These are phyloP conservation scores for Anagrus nilaparvatae DNA, from an alignment of 1,140 invertebrate species.

Conservation along the genomic window DNA sequence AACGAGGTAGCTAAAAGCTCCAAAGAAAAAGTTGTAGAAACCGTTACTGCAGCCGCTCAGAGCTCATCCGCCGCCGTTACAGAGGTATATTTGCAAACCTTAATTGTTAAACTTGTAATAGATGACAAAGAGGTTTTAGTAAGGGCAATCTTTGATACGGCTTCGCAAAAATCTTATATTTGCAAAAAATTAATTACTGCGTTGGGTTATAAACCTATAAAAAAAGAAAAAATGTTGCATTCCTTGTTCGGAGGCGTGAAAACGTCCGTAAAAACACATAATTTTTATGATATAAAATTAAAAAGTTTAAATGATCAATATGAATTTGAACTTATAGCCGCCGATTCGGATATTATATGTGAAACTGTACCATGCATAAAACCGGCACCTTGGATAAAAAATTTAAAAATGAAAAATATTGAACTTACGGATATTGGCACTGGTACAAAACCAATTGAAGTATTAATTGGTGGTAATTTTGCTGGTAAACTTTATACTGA, in stretches of 20 bases:
- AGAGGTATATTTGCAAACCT: conserved; percentile 19
- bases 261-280: conserved; percentile 4
- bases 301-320: conserved; percentile 11
- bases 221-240: conserved; percentile 7
- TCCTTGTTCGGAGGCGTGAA: conserved; percentile 15
- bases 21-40: too few species aligned
- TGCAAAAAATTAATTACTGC: conserved; percentile 12
- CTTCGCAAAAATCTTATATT: conserved; percentile 18
- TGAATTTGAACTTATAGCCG: too few species aligned
- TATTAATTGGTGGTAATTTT: conserved; percentile 4
- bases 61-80: too few species aligned
- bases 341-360: conserved; percentile 12
- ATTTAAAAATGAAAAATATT: conserved; percentile 14
- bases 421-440: conserved; percentile 12
- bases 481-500: conserved; percentile 2
- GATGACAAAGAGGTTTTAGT: conserved; percentile 10
- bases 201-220: conserved; percentile 12
- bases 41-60: too few species aligned
- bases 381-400: conserved; percentile 9
- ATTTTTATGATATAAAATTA: conserved; percentile 13
- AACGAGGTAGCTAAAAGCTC: too few species aligned
- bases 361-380: conserved; percentile 6
- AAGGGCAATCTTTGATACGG: conserved; percentile 15
- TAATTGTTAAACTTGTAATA: conserved; percentile 14
- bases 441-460: conserved; percentile 3